Conservation (phyloP, 2,113 vertebrate genomes). For the Paralichthys olivaceus region DNA sequence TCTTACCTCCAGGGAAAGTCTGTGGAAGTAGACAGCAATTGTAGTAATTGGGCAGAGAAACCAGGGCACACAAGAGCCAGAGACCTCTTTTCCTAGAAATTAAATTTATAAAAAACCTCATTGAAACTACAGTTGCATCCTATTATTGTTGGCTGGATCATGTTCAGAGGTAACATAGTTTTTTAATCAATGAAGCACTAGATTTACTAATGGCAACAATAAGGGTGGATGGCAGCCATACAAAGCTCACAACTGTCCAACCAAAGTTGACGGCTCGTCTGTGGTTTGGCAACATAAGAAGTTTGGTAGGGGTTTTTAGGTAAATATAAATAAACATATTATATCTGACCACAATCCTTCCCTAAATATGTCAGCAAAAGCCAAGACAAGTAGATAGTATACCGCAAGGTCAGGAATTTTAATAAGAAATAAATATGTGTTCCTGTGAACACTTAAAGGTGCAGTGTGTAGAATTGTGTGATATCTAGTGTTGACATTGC, state of each 20-base stretch:
- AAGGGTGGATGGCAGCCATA: no score
- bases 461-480: no score
- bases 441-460: no score
- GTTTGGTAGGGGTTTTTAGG: neutral
- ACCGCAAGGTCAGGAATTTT: no score
- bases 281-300: neutral
- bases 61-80: neutral
- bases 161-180: no score
- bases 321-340: neutral
- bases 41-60: neutral
- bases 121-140: neutral
- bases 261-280: neutral
- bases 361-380: neutral
- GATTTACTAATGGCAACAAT: no score
- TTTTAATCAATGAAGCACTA: no score
- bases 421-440: no score
- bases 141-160: no score
- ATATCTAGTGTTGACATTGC: no score
- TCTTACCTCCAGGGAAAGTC: neutral
- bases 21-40: neutral
- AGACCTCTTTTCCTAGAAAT: neutral
- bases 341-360: neutral
- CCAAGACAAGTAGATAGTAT: no score
- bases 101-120: neutral
- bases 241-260: no score